Conservation (phyloP, 2,888 invertebrate genomes). For the Cetonia aurata region DNA sequence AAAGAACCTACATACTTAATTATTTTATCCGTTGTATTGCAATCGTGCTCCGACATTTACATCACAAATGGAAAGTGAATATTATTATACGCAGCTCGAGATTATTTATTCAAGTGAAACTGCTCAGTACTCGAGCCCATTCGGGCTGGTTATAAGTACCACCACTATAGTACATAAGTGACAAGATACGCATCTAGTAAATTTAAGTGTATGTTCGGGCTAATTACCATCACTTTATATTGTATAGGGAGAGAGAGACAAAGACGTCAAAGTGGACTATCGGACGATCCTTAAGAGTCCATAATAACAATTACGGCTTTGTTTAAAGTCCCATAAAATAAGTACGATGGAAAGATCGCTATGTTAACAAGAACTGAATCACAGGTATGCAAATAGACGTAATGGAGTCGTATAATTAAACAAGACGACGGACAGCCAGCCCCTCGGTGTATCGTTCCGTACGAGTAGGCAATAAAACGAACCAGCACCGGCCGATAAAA, state of each 20-base stretch:
- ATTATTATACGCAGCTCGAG: conserved; percentile 33
- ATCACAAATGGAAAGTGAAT: conserved; percentile 34
- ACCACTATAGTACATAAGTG: conserved; percentile 26
- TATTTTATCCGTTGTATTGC: conserved; percentile 33
- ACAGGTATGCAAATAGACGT: conserved; percentile 50
- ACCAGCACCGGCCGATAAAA: conserved; percentile 36
- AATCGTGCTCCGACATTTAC: conserved; percentile 26
- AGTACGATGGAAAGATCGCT: conserved; percentile 39
- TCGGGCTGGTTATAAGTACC: conserved; percentile 6
- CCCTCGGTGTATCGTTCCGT: conserved; percentile 43
- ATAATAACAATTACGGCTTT: conserved; percentile 45
- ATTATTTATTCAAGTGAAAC: conserved; percentile 35
- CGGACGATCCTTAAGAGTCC: conserved; percentile 24
- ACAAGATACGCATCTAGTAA: conserved; percentile 38
- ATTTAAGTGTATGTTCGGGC: conserved; percentile 37
- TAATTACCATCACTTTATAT: conserved; percentile 36
- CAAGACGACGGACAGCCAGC: conserved; percentile 42
- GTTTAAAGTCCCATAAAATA: conserved; percentile 43
- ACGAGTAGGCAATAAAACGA: conserved; percentile 36
- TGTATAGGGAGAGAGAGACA: conserved; percentile 17
- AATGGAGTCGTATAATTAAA: conserved; percentile 52
- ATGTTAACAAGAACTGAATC: conserved; percentile 46
- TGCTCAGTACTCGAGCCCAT: not conserved
- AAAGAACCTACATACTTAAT: conserved; percentile 13
- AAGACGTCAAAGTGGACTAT: conserved; percentile 28